Conservation (phyloP, 2,888 invertebrate genomes). For the Agrilus cyanescens region DNA sequence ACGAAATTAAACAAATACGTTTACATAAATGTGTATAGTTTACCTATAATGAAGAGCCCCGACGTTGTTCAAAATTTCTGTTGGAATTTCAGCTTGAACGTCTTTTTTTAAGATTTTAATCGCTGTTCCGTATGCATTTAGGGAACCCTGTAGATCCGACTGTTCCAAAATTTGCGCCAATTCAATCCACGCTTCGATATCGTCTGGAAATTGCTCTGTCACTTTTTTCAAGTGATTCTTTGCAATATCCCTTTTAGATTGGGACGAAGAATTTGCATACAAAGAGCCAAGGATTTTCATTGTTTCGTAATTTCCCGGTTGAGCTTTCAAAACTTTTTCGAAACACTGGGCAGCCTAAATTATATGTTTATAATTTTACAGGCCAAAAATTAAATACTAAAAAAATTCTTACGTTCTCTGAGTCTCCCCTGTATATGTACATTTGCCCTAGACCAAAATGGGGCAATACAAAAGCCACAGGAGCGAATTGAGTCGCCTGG, state of each 20-base stretch:
- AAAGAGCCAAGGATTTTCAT: conserved; percentile 98
- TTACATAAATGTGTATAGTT: background rate
- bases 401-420: conserved; percentile 64
- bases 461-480: conserved; percentile 87
- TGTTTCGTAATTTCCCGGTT: conserved; percentile 97
- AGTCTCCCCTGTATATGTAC: conserved; percentile 95
- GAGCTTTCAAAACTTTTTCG: conserved; percentile 94
- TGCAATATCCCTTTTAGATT: conserved; percentile 85
- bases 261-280: conserved; percentile 82
- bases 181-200: conserved; percentile 99
- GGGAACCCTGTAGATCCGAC: conserved; percentile 76
- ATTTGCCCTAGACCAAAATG: conserved; percentile 98
- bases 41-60: conserved; percentile 79
- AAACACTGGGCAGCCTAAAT: conserved; percentile 91
- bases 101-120: conserved; percentile 85
- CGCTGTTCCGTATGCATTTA: conserved; percentile 88
- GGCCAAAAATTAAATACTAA: background rate
- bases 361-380: conserved; percentile 9
- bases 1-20: conserved; percentile 1
- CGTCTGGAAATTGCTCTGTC: conserved; percentile 94
- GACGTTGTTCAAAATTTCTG: conserved; percentile 96
- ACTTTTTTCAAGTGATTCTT: conserved; percentile 89
- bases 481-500: conserved; percentile 96
- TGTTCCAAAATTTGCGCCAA: conserved; percentile 96
- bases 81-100: conserved; percentile 88